phyloP scores from a whole-genome alignment of 2,113 vertebrate genomes.

The Elephas maximus region DNA sequence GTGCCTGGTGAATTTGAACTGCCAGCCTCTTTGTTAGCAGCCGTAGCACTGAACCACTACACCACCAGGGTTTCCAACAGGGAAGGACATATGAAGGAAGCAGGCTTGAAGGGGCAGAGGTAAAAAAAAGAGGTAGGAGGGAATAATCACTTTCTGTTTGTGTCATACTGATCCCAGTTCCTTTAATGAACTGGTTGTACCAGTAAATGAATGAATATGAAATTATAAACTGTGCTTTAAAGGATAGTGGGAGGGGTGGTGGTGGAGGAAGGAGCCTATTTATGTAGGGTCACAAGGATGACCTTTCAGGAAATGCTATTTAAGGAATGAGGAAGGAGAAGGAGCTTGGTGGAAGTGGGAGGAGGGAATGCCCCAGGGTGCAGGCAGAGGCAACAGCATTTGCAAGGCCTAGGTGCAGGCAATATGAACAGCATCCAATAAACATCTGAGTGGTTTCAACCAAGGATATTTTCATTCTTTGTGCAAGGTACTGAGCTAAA shows the following conservation, averaged over 20 bases:
- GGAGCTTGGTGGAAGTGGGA: neutral
- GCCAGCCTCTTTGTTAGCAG: too few species aligned
- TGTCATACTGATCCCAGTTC: neutral
- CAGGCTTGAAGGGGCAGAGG: neutral
- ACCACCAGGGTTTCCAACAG: neutral
- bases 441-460: neutral
- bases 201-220: neutral
- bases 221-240: slow-evolving; percentile 1
- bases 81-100: neutral
- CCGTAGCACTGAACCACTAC: too few species aligned
- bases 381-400: neutral
- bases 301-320: neutral
- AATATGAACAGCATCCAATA: neutral
- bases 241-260: neutral
- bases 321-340: neutral
- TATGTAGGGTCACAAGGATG: neutral
- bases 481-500: neutral
- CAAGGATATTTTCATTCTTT: neutral
- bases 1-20: too few species aligned
- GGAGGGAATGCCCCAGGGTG: neutral
- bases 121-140: neutral
- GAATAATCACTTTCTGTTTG: neutral
- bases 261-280: neutral
- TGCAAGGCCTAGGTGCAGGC: neutral
- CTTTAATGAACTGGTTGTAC: neutral